phyloP scores from a whole-genome alignment of 2,888 invertebrate genomes.

The Nomada fabriciana region DNA sequence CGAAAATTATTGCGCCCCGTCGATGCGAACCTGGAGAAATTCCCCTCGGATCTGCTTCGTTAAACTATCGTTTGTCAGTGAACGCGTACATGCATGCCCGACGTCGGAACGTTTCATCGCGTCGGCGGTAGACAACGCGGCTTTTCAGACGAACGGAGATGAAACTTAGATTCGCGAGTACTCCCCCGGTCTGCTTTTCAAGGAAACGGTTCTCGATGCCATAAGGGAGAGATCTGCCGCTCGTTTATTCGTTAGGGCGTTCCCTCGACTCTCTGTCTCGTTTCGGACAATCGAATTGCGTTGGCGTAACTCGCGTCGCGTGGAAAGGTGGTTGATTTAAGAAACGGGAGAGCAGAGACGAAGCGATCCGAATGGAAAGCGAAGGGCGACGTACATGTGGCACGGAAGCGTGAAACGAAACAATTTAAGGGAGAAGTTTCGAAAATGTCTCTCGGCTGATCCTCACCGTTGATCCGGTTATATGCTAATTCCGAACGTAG shows the following conservation, averaged over 20 bases:
- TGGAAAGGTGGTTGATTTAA: background rate
- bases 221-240: background rate
- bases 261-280: background rate
- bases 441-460: slow-evolving; percentile 49
- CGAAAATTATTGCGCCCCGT: slow-evolving; percentile 59
- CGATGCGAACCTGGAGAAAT: slow-evolving; percentile 27
- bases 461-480: slow-evolving; percentile 58
- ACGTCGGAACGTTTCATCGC: slow-evolving; percentile 37
- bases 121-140: background rate
- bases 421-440: slow-evolving; percentile 40
- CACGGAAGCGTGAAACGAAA: slow-evolving; percentile 28
- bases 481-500: slow-evolving; percentile 70
- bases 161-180: background rate
- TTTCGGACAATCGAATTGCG: background rate
- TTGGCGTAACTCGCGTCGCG: background rate
- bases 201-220: slow-evolving; percentile 2
- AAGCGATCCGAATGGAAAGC: background rate
- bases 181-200: background rate
- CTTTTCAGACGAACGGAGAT: background rate
- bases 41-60: slow-evolving; percentile 25
- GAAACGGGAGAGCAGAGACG: too few relatives aligned
- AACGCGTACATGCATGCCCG: background rate
- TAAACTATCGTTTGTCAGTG: slow-evolving; percentile 58
- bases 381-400: background rate
- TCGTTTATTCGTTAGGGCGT: background rate